These are phyloP conservation scores for Diarsia dahlii DNA, from an alignment of 2,888 invertebrate genomes.

Conservation along the genomic window DNA sequence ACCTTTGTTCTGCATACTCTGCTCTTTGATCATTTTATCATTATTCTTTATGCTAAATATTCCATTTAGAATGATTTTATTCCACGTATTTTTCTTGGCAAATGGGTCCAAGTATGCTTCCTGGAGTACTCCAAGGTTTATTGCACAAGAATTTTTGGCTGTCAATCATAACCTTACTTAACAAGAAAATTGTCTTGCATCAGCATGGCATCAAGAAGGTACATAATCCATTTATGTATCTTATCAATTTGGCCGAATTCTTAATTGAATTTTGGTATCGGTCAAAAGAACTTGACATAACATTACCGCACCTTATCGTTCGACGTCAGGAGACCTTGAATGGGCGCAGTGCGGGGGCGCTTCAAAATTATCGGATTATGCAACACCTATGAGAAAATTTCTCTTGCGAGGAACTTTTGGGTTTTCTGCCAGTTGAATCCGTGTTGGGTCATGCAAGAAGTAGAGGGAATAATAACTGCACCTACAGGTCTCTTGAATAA, in stretches of 20 bases:
- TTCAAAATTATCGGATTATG: slow-evolving; percentile 35
- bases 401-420: neutral
- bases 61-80: neutral
- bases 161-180: too few species aligned
- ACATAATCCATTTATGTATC: slow-evolving; percentile 6
- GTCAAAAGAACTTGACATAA: slow-evolving; percentile 54
- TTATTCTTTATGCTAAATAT: neutral
- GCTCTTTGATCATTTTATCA: slow-evolving; percentile 15
- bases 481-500: neutral
- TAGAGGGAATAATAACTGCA: neutral
- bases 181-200: slow-evolving; percentile 28
- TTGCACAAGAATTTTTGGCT: neutral
- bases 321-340: slow-evolving; percentile 58
- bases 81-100: neutral
- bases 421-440: neutral
- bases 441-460: neutral
- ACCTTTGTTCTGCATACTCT: slow-evolving; percentile 24
- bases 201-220: neutral
- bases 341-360: slow-evolving; percentile 18
- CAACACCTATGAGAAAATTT: slow-evolving; percentile 18
- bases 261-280: slow-evolving; percentile 47
- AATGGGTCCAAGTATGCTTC: slow-evolving; percentile 1
- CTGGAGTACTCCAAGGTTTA: neutral
- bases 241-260: slow-evolving; percentile 42
- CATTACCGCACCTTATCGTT: slow-evolving; percentile 56